Base-by-base conservation (phyloP, 1,140 invertebrate genomes). In the Leptopilina boulardi region DNA sequence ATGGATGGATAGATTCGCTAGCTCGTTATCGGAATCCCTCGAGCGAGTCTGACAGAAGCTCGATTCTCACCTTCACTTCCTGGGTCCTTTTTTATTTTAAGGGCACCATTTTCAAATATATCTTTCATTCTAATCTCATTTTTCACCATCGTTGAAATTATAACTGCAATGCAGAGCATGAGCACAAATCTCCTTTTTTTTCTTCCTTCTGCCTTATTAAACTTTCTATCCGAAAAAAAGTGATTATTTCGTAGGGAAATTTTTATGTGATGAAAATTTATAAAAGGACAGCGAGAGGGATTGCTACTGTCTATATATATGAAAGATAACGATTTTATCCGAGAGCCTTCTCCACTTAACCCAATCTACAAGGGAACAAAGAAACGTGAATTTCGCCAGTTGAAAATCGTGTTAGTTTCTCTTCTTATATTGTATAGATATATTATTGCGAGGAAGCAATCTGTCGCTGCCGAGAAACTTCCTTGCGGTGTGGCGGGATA, bases 371-470 rank as follows among this genome's bases (percentile, higher is more conserved):
- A n/a, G 23, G 26, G 74, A 73, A 83, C 80, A 85, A 86, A 86
- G 84, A 75, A 77, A 72, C 47, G 77, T 44, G 77, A 83, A 86
- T 84, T 82, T 83, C 74, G 70, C 19, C 74, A 54, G 77, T 75
- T 74, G 82, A 82, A 84, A 87, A 88, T 84, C 81, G 79, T 83
- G 82, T 87, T 85, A 87, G 81, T 42, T 75, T 80, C 76, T 72
- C 81, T 78, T 81, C n/a, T n/a, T n/a, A n/a, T n/a, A n/a, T n/a
- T n/a, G n/a, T n/a, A n/a, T n/a, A n/a, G n/a, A n/a, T n/a, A n/a
- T n/a, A n/a, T n/a, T n/a, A n/a, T n/a, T n/a, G n/a, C n/a, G 75
- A 84, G 85, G 85, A 89, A 89, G 85, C 87, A 87, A 87, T 87
- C 84, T 85, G 85, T 82, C 81, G 77, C 76, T 80, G 75, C 51